Evolutionary conservation across 2,888 invertebrate species (phyloP).

Genomic region (Agapostemon virescens): DNA sequence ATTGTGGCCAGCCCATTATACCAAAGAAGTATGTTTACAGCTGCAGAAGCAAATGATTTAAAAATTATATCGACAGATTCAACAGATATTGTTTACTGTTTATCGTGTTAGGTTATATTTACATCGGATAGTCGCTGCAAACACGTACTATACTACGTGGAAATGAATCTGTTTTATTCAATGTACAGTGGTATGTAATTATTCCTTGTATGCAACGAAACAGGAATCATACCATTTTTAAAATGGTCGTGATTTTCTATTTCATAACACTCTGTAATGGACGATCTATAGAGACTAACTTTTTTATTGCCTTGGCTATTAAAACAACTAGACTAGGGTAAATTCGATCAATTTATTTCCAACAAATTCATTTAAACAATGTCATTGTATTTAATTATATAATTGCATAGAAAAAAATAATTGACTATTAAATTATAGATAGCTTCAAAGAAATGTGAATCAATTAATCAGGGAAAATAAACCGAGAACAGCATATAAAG

Average conservation of each 20-base stretch:
- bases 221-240: slow-evolving; percentile 3
- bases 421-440: not conserved
- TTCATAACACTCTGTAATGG: slow-evolving; percentile 33
- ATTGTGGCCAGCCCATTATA: slow-evolving; percentile 73
- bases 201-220: not conserved
- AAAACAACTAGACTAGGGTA: slow-evolving; percentile 20
- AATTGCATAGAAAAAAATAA: not conserved
- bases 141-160: not conserved
- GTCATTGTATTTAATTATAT: not conserved
- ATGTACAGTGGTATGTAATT: not conserved
- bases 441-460: not conserved
- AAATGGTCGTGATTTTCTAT: slow-evolving; percentile 9
- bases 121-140: not conserved
- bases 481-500: not conserved
- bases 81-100: slow-evolving; percentile 21
- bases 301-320: slow-evolving; percentile 17
- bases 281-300: slow-evolving; percentile 10
- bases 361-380: not conserved
- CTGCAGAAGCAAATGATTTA: not conserved
- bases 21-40: not conserved
- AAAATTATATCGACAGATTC: not conserved
- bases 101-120: slow-evolving; percentile 42
- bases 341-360: slow-evolving; percentile 11
- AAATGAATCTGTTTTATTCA: slow-evolving; percentile 1
- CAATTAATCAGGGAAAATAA: slow-evolving; percentile 9